These are phyloP conservation scores for Myxocyprinus asiaticus DNA, from an alignment of 2,113 vertebrate species.

Conservation along the genomic window DNA sequence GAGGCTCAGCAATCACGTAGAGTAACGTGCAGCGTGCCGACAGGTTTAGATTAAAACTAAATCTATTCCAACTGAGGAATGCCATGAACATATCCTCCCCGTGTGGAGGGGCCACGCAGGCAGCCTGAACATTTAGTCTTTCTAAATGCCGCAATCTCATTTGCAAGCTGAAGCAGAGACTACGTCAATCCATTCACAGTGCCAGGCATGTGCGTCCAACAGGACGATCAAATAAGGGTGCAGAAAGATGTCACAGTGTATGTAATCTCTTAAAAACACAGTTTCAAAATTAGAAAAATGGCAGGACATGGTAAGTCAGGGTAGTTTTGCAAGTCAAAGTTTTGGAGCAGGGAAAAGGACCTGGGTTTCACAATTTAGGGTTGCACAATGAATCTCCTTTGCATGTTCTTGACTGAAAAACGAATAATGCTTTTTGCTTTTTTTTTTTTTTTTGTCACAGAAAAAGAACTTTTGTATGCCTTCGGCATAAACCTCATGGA, in stretches of 20 bases:
- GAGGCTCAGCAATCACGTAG: constrained; percentile 14
- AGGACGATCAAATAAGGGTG: constrained; percentile 7
- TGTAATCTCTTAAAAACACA: constrained; percentile 38
- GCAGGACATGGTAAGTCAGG: constrained; percentile 5
- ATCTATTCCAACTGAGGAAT: constrained; percentile 35
- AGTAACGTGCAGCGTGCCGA: constrained; percentile 23
- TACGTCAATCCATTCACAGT: constrained; percentile 19
- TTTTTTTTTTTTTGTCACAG: too few species aligned
- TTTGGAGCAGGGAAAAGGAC: neutral
- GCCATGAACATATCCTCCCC: constrained; percentile 19
- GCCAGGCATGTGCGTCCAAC: neutral
- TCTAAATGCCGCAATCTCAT: constrained; percentile 28
- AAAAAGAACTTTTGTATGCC: too few species aligned
- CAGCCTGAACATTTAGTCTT: constrained; percentile 24
- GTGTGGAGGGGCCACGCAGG: neutral
- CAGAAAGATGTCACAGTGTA: constrained; percentile 16
- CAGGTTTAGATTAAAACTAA: constrained; percentile 47
- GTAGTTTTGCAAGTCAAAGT: neutral
- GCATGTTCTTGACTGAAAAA: too few species aligned
- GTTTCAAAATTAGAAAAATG: constrained; percentile 1
- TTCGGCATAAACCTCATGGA: too few species aligned
- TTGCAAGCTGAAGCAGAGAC: constrained; percentile 35
- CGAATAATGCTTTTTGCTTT: too few species aligned
- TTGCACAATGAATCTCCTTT: too few species aligned
- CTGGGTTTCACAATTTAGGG: too few species aligned